A percentile compares a stretch with the other conserved stretches of the same genome.
These are phyloP conservation scores for Ophion obscuratus DNA, from an alignment of 2,888 invertebrate species.

Conservation along the genomic window DNA sequence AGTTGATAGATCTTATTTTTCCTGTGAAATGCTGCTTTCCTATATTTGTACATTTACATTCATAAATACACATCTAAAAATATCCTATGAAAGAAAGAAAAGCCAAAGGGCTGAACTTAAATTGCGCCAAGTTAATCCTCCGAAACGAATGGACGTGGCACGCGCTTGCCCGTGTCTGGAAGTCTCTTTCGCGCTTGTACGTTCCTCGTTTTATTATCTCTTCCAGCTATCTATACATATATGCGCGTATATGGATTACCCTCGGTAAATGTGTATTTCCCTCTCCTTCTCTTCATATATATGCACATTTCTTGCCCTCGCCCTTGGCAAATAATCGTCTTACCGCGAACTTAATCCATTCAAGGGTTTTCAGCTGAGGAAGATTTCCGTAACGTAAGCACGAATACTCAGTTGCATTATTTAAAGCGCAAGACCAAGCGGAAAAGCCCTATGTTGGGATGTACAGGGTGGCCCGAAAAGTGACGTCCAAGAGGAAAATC, in stretches of 20 bases:
- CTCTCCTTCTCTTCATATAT: background rate
- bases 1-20: conserved; percentile 10
- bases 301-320: conserved; percentile 37
- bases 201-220: conserved; percentile 24
- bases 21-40: conserved; percentile 1
- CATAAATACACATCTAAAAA: background rate
- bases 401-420: conserved; percentile 61
- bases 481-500: background rate
- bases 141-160: conserved; percentile 63
- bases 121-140: conserved; percentile 60
- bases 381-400: conserved; percentile 62
- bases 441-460: conserved; percentile 40
- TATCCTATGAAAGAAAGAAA: conserved; percentile 22
- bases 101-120: conserved; percentile 49
- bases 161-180: conserved; percentile 62
- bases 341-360: conserved; percentile 66
- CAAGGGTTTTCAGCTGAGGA: conserved; percentile 50
- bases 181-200: conserved; percentile 29
- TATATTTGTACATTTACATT: background rate
- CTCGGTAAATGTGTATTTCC: background rate
- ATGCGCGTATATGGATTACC: background rate
- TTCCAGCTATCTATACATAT: conserved; percentile 5
- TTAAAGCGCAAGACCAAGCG: conserved; percentile 51
- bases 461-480: background rate
- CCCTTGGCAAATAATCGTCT: conserved; percentile 62